phyloP scores from a whole-genome alignment of 2,888 invertebrate species.

The Neoscelio sp. region DNA sequence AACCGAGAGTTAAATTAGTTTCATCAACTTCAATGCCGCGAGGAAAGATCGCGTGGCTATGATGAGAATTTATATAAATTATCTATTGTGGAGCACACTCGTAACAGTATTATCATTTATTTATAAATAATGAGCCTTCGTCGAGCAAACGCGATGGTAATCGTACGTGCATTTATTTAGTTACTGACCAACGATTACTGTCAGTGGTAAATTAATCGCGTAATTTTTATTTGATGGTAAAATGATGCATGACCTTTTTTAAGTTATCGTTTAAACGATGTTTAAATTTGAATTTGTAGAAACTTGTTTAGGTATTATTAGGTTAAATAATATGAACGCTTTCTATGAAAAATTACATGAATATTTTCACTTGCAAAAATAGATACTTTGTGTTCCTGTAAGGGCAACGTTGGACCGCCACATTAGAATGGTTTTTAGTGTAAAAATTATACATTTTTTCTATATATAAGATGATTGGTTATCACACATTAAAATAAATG shows the following conservation, averaged over 20 bases:
- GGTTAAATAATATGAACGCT: too few species aligned
- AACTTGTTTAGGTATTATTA: too few species aligned
- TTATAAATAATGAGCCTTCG: slow-evolving; percentile 47
- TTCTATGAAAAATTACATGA: too few species aligned
- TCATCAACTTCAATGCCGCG: slow-evolving; percentile 74
- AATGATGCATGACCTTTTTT: slow-evolving; percentile 16
- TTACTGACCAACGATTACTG: slow-evolving; percentile 20
- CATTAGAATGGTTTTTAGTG: too few species aligned
- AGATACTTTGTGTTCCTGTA: too few species aligned
- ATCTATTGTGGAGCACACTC: slow-evolving; percentile 59
- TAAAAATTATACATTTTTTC: too few species aligned
- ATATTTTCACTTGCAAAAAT: too few species aligned
- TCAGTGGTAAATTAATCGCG: slow-evolving; percentile 16
- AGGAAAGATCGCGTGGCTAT: slow-evolving; percentile 73
- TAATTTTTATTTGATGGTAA: slow-evolving; percentile 12
- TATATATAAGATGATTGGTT: too few species aligned
- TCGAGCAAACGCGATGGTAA: slow-evolving; percentile 28
- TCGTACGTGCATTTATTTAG: slow-evolving; percentile 28
- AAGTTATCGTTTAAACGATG: slow-evolving; percentile 7
- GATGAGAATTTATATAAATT: slow-evolving; percentile 73
- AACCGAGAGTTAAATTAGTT: slow-evolving; percentile 76
- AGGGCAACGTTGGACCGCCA: too few species aligned
- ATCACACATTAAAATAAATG: too few species aligned
- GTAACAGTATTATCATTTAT: slow-evolving; percentile 48
- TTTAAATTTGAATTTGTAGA: too few species aligned